Conservation (phyloP, 2,888 invertebrate genomes). For the Pycnomerus fuliginosus region DNA sequence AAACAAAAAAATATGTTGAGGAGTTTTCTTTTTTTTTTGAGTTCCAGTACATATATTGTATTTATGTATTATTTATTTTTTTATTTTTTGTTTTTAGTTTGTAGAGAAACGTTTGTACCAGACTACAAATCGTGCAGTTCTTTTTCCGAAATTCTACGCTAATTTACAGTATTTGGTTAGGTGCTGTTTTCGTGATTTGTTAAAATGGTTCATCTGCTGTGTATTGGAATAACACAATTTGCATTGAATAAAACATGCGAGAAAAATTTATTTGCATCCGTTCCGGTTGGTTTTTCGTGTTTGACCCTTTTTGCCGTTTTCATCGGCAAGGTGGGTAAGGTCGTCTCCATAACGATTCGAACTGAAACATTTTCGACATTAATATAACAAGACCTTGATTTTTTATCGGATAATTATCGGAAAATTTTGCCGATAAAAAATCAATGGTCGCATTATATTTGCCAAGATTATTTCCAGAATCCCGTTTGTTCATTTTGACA, state of each 20-base stretch:
- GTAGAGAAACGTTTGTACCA: conserved; percentile 32
- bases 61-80: conserved; percentile 39
- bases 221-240: conserved; percentile 47
- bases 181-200: conserved; percentile 45
- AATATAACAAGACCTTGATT: no score
- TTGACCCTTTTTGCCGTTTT: no score
- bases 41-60: conserved; percentile 32
- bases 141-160: conserved; percentile 25
- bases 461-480: no score
- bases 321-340: no score
- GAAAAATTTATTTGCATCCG: no score
- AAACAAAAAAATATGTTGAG: conserved; percentile 9
- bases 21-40: conserved; percentile 19
- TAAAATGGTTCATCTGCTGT: conserved; percentile 42
- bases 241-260: conserved; percentile 43
- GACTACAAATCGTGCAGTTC: conserved; percentile 34
- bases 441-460: no score
- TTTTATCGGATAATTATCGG: no score
- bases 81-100: conserved; percentile 35
- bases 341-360: no score
- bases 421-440: no score
- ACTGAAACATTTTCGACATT: no score
- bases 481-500: no score
- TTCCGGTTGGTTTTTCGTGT: no score
- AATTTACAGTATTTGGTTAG: conserved; percentile 39